Conservation (phyloP, 2,888 invertebrate species). For the Clistopyga incitator region DNA sequence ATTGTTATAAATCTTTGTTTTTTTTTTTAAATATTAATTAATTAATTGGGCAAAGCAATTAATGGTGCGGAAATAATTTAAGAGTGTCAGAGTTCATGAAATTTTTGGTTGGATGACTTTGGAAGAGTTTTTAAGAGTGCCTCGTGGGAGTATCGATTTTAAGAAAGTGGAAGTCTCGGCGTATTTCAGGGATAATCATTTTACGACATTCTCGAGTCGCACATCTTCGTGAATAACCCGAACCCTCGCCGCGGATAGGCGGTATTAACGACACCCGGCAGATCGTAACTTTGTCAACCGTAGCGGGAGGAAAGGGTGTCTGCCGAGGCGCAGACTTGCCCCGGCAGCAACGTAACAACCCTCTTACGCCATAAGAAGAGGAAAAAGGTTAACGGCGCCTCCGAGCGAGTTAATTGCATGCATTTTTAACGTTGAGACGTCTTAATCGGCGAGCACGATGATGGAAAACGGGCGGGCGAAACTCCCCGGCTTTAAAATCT, state of each 20-base stretch:
- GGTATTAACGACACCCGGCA: slow-evolving; percentile 82
- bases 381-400: slow-evolving; percentile 64
- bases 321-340: slow-evolving; percentile 41
- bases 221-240: slow-evolving; percentile 73
- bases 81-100: too few species aligned
- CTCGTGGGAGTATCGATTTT: not conserved
- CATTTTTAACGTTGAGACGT: slow-evolving; percentile 81
- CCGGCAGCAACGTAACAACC: slow-evolving; percentile 54
- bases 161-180: not conserved
- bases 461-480: slow-evolving; percentile 75
- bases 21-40: too few species aligned
- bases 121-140: not conserved
- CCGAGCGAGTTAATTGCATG: slow-evolving; percentile 80
- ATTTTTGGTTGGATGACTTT: too few species aligned
- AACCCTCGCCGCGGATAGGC: slow-evolving; percentile 64
- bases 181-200: slow-evolving; percentile 75
- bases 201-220: slow-evolving; percentile 73
- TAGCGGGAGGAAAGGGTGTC: slow-evolving; percentile 74
- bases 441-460: slow-evolving; percentile 80
- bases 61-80: too few species aligned
- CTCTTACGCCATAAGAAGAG: slow-evolving; percentile 58
- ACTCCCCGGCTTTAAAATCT: slow-evolving; percentile 40
- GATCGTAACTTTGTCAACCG: slow-evolving; percentile 83
- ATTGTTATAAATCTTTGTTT: too few species aligned
- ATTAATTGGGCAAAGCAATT: too few species aligned